phyloP scores from a whole-genome alignment of 2,113 vertebrate genomes.

The Rhizomys pruinosus region DNA sequence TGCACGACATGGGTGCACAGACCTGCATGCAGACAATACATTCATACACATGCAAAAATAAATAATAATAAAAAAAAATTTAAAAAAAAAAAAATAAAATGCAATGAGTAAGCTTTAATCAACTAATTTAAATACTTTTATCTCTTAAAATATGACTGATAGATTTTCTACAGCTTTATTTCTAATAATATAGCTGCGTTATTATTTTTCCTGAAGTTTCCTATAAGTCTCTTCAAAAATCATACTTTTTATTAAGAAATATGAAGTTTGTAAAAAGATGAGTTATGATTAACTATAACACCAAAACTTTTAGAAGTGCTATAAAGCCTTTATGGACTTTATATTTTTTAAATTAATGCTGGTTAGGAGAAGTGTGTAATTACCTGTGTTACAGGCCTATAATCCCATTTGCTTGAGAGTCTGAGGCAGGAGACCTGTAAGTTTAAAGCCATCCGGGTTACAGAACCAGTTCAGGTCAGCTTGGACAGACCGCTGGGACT shows the following conservation, averaged over 20 bases:
- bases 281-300: background rate
- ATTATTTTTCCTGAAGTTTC: background rate
- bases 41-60: too few species aligned
- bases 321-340: background rate
- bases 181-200: background rate
- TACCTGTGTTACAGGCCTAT: background rate
- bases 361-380: too few species aligned
- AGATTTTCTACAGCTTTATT: background rate
- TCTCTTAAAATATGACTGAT: background rate
- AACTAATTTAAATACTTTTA: background rate
- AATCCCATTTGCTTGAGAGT: background rate
- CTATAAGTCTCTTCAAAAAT: background rate
- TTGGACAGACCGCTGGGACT: background rate
- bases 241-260: background rate
- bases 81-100: too few species aligned
- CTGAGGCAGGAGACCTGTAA: background rate
- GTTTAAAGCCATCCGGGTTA: background rate
- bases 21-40: too few species aligned
- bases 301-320: background rate
- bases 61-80: too few species aligned
- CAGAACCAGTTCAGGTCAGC: background rate
- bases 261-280: background rate
- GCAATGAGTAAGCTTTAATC: background rate
- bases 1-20: too few species aligned
- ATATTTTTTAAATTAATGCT: background rate